Evolutionary conservation across 2,113 vertebrate genomes (phyloP), one percentile per base, ranked within the genome.

Genomic region (Lontra canadensis): DNA sequence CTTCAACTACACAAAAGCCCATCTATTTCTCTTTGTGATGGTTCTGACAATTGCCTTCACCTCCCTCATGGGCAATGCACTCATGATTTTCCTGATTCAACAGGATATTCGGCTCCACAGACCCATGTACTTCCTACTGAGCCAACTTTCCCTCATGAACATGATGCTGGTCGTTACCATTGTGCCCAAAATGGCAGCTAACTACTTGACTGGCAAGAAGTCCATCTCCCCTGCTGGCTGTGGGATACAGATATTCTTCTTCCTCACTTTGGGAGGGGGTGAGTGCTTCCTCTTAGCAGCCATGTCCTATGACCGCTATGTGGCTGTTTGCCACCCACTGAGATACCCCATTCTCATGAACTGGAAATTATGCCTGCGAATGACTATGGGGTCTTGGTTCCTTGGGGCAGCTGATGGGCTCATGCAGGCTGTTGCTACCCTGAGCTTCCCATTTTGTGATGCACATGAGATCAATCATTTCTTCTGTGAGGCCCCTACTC

Each of bases 201-300:
- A 13, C 42, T 97, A 90, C 34, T 1, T 96, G 15, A 95, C 80
- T 2, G 74, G 55, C 21, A 47, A 10, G 1, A 78, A 55, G 17
- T 34, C 1, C n/a, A 93, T 95, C 52, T 95, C 69, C 11, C 6
- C 0, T 0, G 4, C 7, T 3, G 69, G 61, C 9, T 96, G 94
- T 80, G 94, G 87, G 15, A 4, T 88, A 1, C 95, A 96, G 67
- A 96, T 84, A 9, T 94, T 79, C n/a, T 49, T 67, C 0, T 7
- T 80, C n/a, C 5, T 85, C n/a, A 92, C 78, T 1, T 20, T 86
- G 13, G 93, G 1, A 4, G 95, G 69, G 1, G 93, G 76, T 6
- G 71, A 42, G 39, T 73, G 82, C 47, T 97, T 97, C 87, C 87
- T 95, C 14, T 6, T 97, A 3, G 94, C 82, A 21, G 65, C 36